Percentiles rank a stretch among this genome's conserved stretches.
Conservation (phyloP, 1,140 invertebrate genomes). For the Chionoecetes opilio region DNA sequence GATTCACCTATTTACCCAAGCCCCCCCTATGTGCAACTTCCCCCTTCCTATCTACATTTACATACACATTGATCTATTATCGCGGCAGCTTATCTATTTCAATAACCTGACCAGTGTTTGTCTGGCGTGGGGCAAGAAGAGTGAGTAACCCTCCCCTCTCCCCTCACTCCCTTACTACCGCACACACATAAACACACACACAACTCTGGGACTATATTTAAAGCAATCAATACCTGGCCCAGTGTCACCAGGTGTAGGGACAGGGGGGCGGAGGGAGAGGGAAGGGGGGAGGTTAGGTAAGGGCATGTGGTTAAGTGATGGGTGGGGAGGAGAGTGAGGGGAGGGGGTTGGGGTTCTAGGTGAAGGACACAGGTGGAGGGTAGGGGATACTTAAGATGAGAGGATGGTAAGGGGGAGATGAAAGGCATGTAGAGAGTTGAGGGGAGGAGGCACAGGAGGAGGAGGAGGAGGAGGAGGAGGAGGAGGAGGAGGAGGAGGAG, state of each 20-base stretch:
- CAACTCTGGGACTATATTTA: neutral
- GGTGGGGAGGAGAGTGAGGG: neutral
- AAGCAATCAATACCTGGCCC: neutral
- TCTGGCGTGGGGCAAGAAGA: too few species aligned
- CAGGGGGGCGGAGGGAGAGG: too few species aligned
- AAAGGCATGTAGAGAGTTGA: neutral
- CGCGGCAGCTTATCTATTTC: too few species aligned
- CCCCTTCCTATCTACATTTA: too few species aligned
- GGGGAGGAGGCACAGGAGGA: neutral
- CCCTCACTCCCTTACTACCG: neutral
- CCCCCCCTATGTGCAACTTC: too few species aligned
- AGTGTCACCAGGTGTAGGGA: neutral
- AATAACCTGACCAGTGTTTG: too few species aligned
- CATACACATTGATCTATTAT: too few species aligned
- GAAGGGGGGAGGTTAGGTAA: neutral
- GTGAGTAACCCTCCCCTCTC: neutral
- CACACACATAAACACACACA: neutral
- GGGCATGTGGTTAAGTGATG: neutral
- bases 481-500: neutral
- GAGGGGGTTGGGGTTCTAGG: neutral
- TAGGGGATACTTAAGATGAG: neutral
- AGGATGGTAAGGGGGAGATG: slow-evolving; percentile 3
- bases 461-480: neutral
- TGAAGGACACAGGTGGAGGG: neutral
- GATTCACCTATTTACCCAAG: too few species aligned